Evolutionary conservation across 1,140 invertebrate species (phyloP), one percentile per base, ranked within the genome.

Genomic region (Neodiprion pinetum): DNA sequence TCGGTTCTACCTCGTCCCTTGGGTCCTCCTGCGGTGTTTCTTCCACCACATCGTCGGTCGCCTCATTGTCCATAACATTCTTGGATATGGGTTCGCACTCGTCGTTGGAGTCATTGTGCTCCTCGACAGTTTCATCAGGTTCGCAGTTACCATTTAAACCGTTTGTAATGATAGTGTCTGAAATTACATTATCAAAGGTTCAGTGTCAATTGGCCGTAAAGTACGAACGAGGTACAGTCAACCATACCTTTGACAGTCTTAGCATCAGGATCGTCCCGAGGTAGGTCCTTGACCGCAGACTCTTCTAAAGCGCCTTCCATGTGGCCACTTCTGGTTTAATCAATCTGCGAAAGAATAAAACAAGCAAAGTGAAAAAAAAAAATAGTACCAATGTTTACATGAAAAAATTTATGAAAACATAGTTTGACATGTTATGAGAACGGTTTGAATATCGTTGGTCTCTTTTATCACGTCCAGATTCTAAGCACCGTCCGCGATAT

Each of bases 301-400:
- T 87, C 86, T 82, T 87, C 87, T 78, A 84, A 81, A 72, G 86
- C 84, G 80, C 84, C 86, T 85, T 88, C 87, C 87, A 88, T 88
- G 84, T 77, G 81, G 78, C 79, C 81, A 84, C 81, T 82, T 71
- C 80, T 80, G 79, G 1, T 80, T 77, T 76, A 76, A 76, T 79
- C 77, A 74, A 81, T 80, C 84, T 86, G 78, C 73, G 80, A 77
- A 80, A 70, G 78, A 77, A 61, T 66, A 70, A 72, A 69, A 53
- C 7, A 11, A 14, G 48, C n/a, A 9, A 14, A 17, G 8, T 10
- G 53, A 40, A 40, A 3, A 40, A 40, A 2, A 40, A 40, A 40
- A 40, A 40, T 40, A 3, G 28, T 5, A 40, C 28, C 28, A 40
- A 5, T 40, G 28, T 40, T 40, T 40, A 40, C 28, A 40, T 40